Percentiles rank a stretch among this genome's conserved stretches.
Evolutionary conservation across 2,113 vertebrate species (phyloP).

Genomic region (Mesoclemmys tuberculata): DNA sequence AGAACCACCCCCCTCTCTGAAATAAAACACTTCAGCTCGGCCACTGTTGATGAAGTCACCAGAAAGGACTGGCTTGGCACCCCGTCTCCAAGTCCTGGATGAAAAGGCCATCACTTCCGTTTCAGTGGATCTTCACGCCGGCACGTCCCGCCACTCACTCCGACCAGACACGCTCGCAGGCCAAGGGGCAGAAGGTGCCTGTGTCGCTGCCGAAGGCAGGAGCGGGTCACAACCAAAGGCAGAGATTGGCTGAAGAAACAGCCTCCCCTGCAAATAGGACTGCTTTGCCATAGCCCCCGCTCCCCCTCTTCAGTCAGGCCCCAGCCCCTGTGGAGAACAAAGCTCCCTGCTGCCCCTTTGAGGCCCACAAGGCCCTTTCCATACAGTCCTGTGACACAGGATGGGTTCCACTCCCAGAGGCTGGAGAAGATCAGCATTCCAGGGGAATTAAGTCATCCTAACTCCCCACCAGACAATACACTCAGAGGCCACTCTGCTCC

Average conservation of each 20-base stretch:
- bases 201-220: neutral
- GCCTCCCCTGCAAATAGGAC: neutral
- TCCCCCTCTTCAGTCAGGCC: neutral
- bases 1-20: neutral
- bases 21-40: neutral
- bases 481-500: neutral
- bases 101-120: neutral
- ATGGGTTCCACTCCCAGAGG: neutral
- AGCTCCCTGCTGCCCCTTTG: neutral
- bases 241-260: neutral
- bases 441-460: neutral
- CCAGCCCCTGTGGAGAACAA: neutral
- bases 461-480: neutral
- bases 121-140: neutral
- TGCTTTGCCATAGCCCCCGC: neutral
- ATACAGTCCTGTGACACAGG: neutral
- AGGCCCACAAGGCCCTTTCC: neutral
- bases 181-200: neutral
- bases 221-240: neutral
- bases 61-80: neutral
- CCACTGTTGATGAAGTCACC: neutral
- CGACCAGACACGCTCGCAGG: neutral
- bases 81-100: neutral
- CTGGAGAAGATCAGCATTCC: neutral
- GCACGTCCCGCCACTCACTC: neutral